Conservation (phyloP, 2,888 invertebrate genomes). For the Apotomis capreana region DNA sequence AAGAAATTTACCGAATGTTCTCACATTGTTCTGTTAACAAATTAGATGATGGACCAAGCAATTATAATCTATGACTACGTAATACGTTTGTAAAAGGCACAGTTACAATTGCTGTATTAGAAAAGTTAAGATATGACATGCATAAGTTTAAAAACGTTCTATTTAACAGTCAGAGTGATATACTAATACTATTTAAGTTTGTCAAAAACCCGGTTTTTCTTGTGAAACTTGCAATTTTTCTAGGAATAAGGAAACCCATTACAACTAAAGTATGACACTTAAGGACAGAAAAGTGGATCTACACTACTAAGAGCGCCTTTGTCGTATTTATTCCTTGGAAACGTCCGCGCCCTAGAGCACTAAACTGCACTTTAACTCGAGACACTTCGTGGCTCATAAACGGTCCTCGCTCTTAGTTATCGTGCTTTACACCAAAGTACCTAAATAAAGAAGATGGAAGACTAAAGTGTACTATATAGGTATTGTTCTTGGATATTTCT, state of each 20-base stretch:
- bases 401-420: conserved; percentile 14
- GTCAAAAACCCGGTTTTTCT: too few species aligned
- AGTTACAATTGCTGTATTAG: too few species aligned
- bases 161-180: too few species aligned
- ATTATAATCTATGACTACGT: too few species aligned
- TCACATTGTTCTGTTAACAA: neutral
- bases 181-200: too few species aligned
- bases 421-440: neutral
- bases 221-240: neutral
- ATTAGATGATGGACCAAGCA: too few species aligned
- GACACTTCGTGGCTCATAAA: conserved; percentile 26
- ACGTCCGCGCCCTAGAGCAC: conserved; percentile 8
- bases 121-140: too few species aligned
- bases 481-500: too few species aligned
- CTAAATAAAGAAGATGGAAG: neutral
- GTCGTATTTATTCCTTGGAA: conserved; percentile 12
- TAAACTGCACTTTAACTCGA: conserved; percentile 22
- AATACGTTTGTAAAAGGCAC: too few species aligned
- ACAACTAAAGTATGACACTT: neutral
- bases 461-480: neutral
- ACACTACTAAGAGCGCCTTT: conserved; percentile 9
- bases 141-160: too few species aligned
- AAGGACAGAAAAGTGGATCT: conserved; percentile 1
- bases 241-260: neutral
- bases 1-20: neutral